phyloP scores from a whole-genome alignment of 1,140 invertebrate genomes.

The Planococcus citri region DNA sequence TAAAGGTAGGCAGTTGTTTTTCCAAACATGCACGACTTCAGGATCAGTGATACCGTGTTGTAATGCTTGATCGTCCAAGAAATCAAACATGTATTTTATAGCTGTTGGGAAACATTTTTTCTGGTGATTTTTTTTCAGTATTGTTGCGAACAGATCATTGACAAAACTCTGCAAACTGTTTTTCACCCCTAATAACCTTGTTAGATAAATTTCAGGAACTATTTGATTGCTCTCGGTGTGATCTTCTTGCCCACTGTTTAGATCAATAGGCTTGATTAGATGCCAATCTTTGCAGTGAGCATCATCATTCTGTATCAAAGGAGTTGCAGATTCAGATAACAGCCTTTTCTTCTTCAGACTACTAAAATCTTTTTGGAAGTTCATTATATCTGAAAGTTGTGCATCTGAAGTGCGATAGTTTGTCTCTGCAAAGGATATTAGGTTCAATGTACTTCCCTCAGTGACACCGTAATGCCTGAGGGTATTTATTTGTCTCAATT shows the following conservation, averaged over 20 bases:
- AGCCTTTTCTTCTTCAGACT: too few relatives aligned
- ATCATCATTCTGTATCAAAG: slow-evolving; percentile 80
- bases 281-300: slow-evolving; percentile 80
- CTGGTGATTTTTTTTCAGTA: slow-evolving; percentile 91
- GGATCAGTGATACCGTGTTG: slow-evolving; percentile 91
- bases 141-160: slow-evolving; percentile 96
- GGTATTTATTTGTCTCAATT: slow-evolving; percentile 95
- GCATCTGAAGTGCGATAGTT: slow-evolving; percentile 74
- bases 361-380: slow-evolving; percentile 85
- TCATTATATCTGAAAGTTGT: too few relatives aligned
- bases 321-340: too few relatives aligned
- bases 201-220: slow-evolving; percentile 99
- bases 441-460: too few relatives aligned
- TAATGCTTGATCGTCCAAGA: slow-evolving; percentile 95
- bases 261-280: slow-evolving; percentile 73
- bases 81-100: slow-evolving; percentile 99
- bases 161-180: slow-evolving; percentile 97
- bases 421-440: too few relatives aligned
- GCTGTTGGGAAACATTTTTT: slow-evolving; percentile 75
- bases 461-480: slow-evolving; percentile 37
- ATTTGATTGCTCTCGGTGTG: slow-evolving; percentile 95
- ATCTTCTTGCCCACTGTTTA: slow-evolving; percentile 64
- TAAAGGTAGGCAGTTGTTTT: slow-evolving; percentile 84
- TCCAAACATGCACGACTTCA: slow-evolving; percentile 99
- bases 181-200: slow-evolving; percentile 91